Evolutionary conservation across 1,140 invertebrate species (phyloP).

Genomic region (Drosophila parabipectinata): DNA sequence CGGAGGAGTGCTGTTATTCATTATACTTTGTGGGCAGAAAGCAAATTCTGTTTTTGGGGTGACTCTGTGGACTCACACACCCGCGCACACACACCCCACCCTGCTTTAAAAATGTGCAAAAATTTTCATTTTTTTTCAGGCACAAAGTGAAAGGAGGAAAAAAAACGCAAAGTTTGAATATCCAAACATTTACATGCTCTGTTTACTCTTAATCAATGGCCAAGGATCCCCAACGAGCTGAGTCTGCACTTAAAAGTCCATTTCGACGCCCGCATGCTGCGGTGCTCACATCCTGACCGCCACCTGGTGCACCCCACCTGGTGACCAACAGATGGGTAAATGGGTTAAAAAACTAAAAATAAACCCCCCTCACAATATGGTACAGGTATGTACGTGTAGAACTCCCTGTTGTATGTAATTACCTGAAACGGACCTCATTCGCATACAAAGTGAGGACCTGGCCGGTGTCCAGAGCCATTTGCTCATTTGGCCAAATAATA

Average conservation of each 20-base stretch:
- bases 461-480: constrained; percentile 20
- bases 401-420: constrained; percentile 33
- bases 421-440: constrained; percentile 37
- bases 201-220: constrained; percentile 77
- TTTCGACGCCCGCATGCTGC: constrained; percentile 46
- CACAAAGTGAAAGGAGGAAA: constrained; percentile 25
- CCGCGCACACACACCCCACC: not conserved
- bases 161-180: constrained; percentile 63
- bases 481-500: constrained; percentile 45
- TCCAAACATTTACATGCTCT: constrained; percentile 76
- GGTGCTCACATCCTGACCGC: constrained; percentile 9
- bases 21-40: constrained; percentile 39
- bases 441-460: constrained; percentile 14
- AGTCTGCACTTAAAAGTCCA: constrained; percentile 41
- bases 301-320: not conserved
- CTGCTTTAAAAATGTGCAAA: constrained; percentile 45
- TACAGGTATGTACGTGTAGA: constrained; percentile 6
- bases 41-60: constrained; percentile 38
- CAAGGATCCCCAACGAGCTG: constrained; percentile 53
- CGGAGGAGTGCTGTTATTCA: constrained; percentile 41
- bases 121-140: constrained; percentile 16
- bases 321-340: constrained; percentile 9
- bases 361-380: constrained; percentile 12
- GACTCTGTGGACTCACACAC: constrained; percentile 4
- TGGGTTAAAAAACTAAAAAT: constrained; percentile 43